Evolutionary conservation across 1,140 invertebrate species (phyloP).

Genomic region (Lordiphosa collinella): DNA sequence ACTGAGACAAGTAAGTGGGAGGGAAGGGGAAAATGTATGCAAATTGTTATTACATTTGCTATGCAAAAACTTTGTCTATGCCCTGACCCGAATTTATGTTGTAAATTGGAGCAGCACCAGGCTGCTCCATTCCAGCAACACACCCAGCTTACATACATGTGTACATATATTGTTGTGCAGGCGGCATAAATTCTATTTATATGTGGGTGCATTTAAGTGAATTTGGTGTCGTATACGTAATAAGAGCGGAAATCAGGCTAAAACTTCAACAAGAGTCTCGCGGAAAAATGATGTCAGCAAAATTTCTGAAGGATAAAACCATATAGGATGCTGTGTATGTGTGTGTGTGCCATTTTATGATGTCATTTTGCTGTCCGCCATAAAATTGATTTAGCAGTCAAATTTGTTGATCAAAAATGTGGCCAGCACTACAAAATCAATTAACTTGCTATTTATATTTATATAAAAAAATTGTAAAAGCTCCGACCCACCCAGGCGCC

Average conservation of each 20-base stretch:
- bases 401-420: conserved; percentile 37
- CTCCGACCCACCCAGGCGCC: conserved; percentile 27
- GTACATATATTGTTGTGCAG: conserved; percentile 36
- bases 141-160: conserved; percentile 8
- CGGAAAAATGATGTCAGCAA: conserved; percentile 34
- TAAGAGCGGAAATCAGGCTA: conserved; percentile 17
- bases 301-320: conserved; percentile 18
- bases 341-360: conserved; percentile 18
- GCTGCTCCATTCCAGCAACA: conserved; percentile 6
- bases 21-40: conserved; percentile 35
- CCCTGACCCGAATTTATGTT: conserved; percentile 26
- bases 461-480: conserved; percentile 14
- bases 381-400: conserved; percentile 60
- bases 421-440: conserved; percentile 48
- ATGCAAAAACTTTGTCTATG: conserved; percentile 34
- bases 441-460: conserved; percentile 60
- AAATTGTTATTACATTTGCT: conserved; percentile 43
- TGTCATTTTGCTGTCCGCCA: conserved; percentile 34
- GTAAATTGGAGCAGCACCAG: conserved; percentile 29
- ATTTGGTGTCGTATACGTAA: conserved; percentile 2
- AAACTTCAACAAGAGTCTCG: conserved; percentile 5
- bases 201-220: conserved; percentile 21
- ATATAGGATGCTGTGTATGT: conserved; percentile 2
- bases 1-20: conserved; percentile 63
- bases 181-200: conserved; percentile 46